These are phyloP conservation scores for Boloria euphrosyne DNA, from an alignment of 2,888 invertebrate genomes.

Conservation along the genomic window DNA sequence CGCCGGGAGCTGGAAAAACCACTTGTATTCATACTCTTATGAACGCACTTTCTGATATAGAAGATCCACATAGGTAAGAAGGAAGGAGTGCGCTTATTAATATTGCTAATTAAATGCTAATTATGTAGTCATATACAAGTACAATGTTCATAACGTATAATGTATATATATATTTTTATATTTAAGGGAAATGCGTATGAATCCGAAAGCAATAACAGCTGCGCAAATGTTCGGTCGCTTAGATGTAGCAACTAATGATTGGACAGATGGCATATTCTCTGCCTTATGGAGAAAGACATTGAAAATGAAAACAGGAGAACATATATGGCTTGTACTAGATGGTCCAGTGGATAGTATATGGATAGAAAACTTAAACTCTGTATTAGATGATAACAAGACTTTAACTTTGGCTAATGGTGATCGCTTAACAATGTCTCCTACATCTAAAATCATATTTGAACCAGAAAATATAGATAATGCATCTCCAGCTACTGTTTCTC, in stretches of 20 bases:
- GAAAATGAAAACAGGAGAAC: conserved; percentile 92
- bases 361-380: conserved; percentile 99
- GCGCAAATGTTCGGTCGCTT: conserved; percentile 98
- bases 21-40: conserved; percentile 95
- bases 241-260: conserved; percentile 98
- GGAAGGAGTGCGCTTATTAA: background rate
- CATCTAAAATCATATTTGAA: conserved; percentile 97
- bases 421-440: conserved; percentile 95
- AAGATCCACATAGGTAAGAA: conserved; percentile 88
- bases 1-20: conserved; percentile 97
- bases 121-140: no score
- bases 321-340: conserved; percentile 96
- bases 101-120: background rate
- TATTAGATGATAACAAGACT: conserved; percentile 97
- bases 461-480: conserved; percentile 99
- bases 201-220: conserved; percentile 98
- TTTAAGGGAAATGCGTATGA: conserved; percentile 96
- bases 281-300: conserved; percentile 97
- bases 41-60: conserved; percentile 93
- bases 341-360: conserved; percentile 99
- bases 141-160: background rate
- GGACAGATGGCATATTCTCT: conserved; percentile 99
- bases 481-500: conserved; percentile 97
- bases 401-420: conserved; percentile 97
- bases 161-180: conserved; percentile 1